Conservation (phyloP, 2,797 vertebrate species). For the Rhodeus uyekii region DNA sequence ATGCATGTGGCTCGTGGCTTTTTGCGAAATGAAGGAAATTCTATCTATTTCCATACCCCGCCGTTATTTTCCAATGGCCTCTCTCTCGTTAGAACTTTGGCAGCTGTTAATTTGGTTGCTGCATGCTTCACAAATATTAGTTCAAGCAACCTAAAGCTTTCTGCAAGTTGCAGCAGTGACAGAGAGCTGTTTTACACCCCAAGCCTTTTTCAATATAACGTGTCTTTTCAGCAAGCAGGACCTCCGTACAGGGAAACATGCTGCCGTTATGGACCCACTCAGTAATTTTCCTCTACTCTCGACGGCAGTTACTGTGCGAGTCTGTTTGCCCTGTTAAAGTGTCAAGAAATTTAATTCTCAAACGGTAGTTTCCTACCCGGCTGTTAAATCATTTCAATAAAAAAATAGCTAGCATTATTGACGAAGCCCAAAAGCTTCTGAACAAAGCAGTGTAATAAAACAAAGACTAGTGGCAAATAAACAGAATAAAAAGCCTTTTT, state of each 20-base stretch:
- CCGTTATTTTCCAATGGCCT: conserved; percentile 74
- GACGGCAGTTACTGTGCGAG: conserved; percentile 55
- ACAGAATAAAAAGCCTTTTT: conserved; percentile 8
- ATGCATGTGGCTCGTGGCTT: conserved; percentile 88
- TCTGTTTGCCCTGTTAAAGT: conserved; percentile 22
- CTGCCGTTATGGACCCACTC: conserved; percentile 64
- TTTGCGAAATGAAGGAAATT: conserved; percentile 87
- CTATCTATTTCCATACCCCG: conserved; percentile 81
- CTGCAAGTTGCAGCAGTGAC: conserved; percentile 70
- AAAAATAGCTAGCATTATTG: conserved; percentile 6
- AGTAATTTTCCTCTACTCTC: conserved; percentile 75
- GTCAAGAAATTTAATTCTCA: conserved; percentile 31
- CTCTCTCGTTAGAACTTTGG: conserved; percentile 65
- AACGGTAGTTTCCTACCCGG: conserved; percentile 5
- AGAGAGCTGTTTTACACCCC: conserved; percentile 66
- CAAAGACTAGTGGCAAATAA: conserved; percentile 20
- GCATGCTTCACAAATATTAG: conserved; percentile 79
- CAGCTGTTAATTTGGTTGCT: conserved; percentile 70
- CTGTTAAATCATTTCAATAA: conserved; percentile 36
- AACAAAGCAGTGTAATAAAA: conserved; percentile 9
- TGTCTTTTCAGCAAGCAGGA: conserved; percentile 66
- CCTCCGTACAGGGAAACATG: conserved; percentile 67
- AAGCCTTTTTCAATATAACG: conserved; percentile 59
- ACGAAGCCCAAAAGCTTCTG: conserved; percentile 17
- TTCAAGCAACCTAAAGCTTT: conserved; percentile 74